Percentiles rank a stretch among this genome's conserved stretches.
These are phyloP conservation scores for Planiliza haematocheilus DNA, from an alignment of 2,113 vertebrate genomes.

Conservation along the genomic window DNA sequence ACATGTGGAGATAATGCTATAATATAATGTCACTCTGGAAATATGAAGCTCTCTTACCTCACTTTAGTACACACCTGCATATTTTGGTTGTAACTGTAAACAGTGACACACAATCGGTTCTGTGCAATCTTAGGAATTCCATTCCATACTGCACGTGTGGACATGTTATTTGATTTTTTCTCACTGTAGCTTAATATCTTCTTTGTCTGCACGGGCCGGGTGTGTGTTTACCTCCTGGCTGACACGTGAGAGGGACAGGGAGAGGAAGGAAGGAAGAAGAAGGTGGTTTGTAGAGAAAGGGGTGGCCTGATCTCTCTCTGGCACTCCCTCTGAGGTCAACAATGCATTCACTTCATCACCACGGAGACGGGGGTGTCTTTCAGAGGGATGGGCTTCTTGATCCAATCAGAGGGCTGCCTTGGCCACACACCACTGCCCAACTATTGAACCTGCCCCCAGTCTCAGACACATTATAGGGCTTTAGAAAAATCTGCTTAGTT, in stretches of 20 bases:
- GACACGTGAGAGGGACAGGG: conserved; percentile 42
- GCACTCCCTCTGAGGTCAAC: conserved; percentile 52
- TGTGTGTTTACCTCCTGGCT: conserved; percentile 16
- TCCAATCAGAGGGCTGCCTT: conserved; percentile 62
- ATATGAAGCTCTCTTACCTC: no score
- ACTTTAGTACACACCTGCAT: no score
- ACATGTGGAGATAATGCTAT: no score
- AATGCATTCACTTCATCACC: conserved; percentile 62
- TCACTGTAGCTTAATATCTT: background rate
- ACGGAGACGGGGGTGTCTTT: conserved; percentile 32
- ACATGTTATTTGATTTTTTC: no score
- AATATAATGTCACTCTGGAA: no score
- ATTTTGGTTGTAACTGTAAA: no score
- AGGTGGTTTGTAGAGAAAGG: conserved; percentile 8
- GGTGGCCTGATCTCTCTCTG: conserved; percentile 44
- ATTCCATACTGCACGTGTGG: no score
- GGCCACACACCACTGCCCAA: conserved; percentile 32
- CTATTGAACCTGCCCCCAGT: conserved; percentile 4
- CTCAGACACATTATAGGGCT: conserved; percentile 17
- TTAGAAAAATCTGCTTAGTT: conserved; percentile 40
- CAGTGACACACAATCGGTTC: no score
- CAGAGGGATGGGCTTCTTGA: conserved; percentile 46
- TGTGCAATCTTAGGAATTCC: no score
- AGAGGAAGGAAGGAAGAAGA: background rate
- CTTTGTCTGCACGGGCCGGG: conserved; percentile 15